Percentiles rank a stretch among this genome's conserved stretches.
phyloP scores from a whole-genome alignment of 2,113 vertebrate species.

The Mastomys natalensis region DNA sequence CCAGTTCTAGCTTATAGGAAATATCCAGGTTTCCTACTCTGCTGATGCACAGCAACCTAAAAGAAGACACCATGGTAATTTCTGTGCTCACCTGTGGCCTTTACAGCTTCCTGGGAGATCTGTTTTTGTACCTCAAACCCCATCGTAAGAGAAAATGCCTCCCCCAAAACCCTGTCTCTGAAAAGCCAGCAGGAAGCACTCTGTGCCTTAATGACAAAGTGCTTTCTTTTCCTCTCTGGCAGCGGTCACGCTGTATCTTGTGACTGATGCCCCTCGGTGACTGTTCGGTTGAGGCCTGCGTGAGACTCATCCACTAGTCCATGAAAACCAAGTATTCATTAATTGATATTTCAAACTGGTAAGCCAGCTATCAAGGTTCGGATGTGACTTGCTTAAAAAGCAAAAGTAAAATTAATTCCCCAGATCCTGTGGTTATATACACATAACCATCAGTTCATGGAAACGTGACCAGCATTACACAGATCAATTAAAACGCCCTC shows the following conservation, averaged over 20 bases:
- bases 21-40: no score
- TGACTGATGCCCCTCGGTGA: neutral
- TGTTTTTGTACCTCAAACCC: neutral
- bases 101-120: neutral
- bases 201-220: neutral
- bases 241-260: fast-evolving
- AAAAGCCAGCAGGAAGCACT: neutral
- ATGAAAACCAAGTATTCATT: neutral
- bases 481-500: no score
- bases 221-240: neutral
- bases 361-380: neutral
- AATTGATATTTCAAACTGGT: neutral
- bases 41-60: neutral
- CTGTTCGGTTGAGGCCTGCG: no score
- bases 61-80: no score
- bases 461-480: neutral
- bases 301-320: neutral
- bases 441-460: no score
- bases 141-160: neutral
- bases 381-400: neutral
- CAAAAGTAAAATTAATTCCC: neutral
- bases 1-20: neutral
- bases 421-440: neutral
- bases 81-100: neutral
- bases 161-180: neutral